Conservation (phyloP, 2,888 invertebrate genomes). For the Beris morrisii region DNA sequence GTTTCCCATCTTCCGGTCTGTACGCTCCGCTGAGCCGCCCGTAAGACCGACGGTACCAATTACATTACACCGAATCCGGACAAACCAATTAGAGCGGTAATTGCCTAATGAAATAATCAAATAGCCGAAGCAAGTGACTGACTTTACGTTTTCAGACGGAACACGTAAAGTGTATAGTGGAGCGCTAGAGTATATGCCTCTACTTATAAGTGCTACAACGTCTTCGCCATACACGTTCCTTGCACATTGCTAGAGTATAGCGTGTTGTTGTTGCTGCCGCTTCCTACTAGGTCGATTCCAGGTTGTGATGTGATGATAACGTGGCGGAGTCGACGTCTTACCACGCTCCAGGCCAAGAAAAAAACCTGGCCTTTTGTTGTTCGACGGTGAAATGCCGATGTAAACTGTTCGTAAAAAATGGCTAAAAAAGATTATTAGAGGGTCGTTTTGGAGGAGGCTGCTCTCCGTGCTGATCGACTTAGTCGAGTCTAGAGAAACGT, state of each 20-base stretch:
- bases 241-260: too few species aligned
- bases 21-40: neutral
- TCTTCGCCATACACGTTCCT: too few species aligned
- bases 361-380: slow-evolving; percentile 13
- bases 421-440: slow-evolving; percentile 1
- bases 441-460: too few species aligned
- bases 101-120: slow-evolving; percentile 33
- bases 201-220: too few species aligned
- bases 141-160: slow-evolving; percentile 25
- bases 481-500: slow-evolving; percentile 13
- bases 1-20: slow-evolving; percentile 19
- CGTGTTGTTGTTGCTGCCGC: slow-evolving; percentile 1
- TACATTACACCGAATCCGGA: slow-evolving; percentile 27
- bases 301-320: slow-evolving; percentile 26
- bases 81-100: slow-evolving; percentile 33
- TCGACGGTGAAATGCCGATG: slow-evolving; percentile 27
- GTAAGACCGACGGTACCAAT: slow-evolving; percentile 3
- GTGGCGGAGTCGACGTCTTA: slow-evolving; percentile 12
- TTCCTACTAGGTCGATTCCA: slow-evolving; percentile 23
- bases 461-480: too few species aligned
- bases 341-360: slow-evolving; percentile 22
- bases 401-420: slow-evolving; percentile 21
- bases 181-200: too few species aligned
- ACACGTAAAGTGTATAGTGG: slow-evolving; percentile 14
- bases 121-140: slow-evolving; percentile 30